These are phyloP conservation scores for Hippotragus niger DNA, from an alignment of 2,113 vertebrate genomes.

Conservation along the genomic window DNA sequence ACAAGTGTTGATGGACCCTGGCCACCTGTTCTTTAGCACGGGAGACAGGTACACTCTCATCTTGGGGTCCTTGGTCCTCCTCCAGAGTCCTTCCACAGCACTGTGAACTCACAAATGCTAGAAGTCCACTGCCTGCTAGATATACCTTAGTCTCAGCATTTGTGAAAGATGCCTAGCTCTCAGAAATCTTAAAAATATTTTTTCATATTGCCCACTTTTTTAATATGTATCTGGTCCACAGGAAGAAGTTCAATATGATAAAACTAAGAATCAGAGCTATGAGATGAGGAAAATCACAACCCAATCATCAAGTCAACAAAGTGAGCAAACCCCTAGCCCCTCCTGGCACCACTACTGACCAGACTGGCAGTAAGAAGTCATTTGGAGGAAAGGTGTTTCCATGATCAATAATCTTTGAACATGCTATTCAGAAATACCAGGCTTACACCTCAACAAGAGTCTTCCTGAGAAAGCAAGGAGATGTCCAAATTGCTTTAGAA, in stretches of 20 bases:
- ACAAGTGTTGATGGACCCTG: conserved; percentile 42
- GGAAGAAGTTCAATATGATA: background rate
- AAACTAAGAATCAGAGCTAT: background rate
- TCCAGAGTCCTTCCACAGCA: background rate
- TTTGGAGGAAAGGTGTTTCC: background rate
- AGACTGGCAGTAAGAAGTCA: background rate
- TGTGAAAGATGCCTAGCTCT: background rate
- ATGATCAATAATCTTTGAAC: background rate
- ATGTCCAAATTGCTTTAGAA: background rate
- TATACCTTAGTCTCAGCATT: background rate
- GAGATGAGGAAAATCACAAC: background rate
- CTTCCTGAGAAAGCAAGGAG: background rate
- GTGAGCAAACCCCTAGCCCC: background rate
- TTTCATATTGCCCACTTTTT: background rate
- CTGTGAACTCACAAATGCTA: background rate
- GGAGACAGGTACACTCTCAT: background rate
- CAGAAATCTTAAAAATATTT: background rate
- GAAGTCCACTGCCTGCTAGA: background rate
- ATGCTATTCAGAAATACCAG: background rate
- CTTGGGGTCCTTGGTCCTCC: background rate
- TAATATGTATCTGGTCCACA: background rate
- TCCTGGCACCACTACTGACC: background rate
- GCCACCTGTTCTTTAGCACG: background rate
- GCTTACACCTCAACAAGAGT: background rate
- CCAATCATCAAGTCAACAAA: background rate